Base-by-base conservation (phyloP, 2,113 vertebrate species). In the Eudyptes chrysolophus region DNA sequence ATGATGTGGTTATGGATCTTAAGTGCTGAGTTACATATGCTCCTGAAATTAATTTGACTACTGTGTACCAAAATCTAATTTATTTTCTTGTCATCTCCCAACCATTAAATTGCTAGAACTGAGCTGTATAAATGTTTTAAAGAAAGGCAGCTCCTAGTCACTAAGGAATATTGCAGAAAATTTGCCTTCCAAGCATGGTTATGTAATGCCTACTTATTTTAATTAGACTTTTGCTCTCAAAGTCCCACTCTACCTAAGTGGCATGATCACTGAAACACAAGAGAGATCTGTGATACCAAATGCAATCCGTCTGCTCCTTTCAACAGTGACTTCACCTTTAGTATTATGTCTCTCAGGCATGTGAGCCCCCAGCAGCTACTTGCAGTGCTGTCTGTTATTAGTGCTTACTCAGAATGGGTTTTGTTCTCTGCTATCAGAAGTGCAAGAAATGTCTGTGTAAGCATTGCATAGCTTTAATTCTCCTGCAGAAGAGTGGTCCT, bases 161-260 rank as follows among this genome's bases (percentile, higher is more conserved):
- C 91, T 80, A 62, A 83, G 94, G 95, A 90, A 93, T 92, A 89
- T 74, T 89, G 78, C 62, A 96, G 91, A 93, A 96, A 96, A 89
- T 74, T 88, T 95, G 78, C 78, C 94, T 93, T 94, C 79, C 3
- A 18, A 95, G 92, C 87, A 60, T 48, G 38, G 81, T 96, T 97
- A 95, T 84, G 17, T 93, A 96, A 97, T 0, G 1, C 75, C 75
- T n/a, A 74, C 81, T 94, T 93, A 93, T 92, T 97, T 96, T 97
- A 95, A 94, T 96, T 92, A 92, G 93, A 92, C 75, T 96, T 94
- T 83, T 90, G 84, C 74, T 95, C 95, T 94, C 93, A 29, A 77
- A 96, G 75, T 95, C 84, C 94, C 87, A 77, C 62, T 90, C 90
- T 88, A 77, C 74, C 84, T 85, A 87, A 87, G 66, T 58, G 40